Conservation (phyloP, 1,140 invertebrate species). For the Diorhabda sublineata region DNA sequence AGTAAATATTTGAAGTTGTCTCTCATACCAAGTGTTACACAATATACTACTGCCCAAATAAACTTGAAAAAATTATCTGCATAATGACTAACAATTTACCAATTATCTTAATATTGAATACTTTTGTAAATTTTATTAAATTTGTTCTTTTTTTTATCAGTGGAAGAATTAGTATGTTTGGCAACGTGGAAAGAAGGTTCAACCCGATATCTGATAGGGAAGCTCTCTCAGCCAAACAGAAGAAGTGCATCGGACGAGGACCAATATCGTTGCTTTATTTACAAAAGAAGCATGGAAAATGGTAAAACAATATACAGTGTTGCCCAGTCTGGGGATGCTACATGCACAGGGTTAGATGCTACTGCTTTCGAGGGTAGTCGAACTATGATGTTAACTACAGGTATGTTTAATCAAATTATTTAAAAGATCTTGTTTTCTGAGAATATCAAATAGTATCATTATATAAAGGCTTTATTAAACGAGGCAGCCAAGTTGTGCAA, state of each 20-base stretch:
- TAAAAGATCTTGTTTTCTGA: neutral
- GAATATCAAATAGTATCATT: neutral
- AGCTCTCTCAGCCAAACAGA: conserved; percentile 53
- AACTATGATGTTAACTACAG: conserved; percentile 60
- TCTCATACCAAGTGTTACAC: too few relatives aligned
- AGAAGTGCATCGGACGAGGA: conserved; percentile 55
- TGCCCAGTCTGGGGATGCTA: conserved; percentile 76
- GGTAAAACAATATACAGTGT: conserved; percentile 56
- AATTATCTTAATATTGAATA: too few relatives aligned
- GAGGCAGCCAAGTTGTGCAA: neutral
- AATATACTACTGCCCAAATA: too few relatives aligned
- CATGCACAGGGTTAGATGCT: conserved; percentile 66
- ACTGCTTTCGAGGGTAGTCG: conserved; percentile 60
- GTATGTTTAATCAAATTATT: conserved; percentile 43
- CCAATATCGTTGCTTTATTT: conserved; percentile 66
- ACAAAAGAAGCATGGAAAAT: conserved; percentile 47
- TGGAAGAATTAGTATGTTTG: conserved; percentile 76
- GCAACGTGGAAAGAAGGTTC: conserved; percentile 84
- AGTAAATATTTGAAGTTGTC: too few relatives aligned
- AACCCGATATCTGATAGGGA: conserved; percentile 72
- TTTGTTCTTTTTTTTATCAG: conserved; percentile 50
- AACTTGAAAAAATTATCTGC: too few relatives aligned
- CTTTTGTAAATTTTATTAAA: too few relatives aligned
- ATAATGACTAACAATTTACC: too few relatives aligned
- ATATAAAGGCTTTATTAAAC: neutral